Percentiles rank a stretch among this genome's conserved stretches.
Evolutionary conservation across 2,888 invertebrate species (phyloP).

Genomic region (Lithophane socia): DNA sequence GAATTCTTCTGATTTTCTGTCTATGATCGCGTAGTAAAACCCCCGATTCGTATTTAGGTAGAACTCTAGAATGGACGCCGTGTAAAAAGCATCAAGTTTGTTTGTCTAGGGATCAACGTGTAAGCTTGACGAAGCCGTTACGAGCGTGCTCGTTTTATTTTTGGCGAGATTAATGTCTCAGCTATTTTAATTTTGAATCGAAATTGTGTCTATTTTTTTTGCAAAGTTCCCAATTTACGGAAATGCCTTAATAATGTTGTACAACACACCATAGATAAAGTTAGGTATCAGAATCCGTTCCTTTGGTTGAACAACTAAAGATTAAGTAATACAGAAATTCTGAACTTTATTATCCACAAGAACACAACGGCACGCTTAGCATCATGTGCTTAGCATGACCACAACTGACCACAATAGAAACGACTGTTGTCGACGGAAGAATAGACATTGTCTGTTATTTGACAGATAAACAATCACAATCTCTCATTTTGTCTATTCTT

Average conservation of each 20-base stretch:
- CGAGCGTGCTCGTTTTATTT: slow-evolving; percentile 64
- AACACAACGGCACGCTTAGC: background rate
- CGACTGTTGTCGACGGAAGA: too few species aligned
- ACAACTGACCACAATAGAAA: background rate
- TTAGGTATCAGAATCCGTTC: background rate
- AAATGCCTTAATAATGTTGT: background rate
- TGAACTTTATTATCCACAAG: too few species aligned
- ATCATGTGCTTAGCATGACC: background rate
- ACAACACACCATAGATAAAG: background rate
- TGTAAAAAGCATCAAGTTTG: slow-evolving; percentile 44
- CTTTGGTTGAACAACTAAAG: background rate
- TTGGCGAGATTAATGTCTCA: slow-evolving; percentile 46
- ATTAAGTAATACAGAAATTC: too few species aligned
- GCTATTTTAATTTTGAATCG: slow-evolving; percentile 23
- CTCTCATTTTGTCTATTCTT: too few species aligned
- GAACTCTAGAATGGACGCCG: slow-evolving; percentile 11
- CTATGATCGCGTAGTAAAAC: background rate
- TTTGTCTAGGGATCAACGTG: slow-evolving; percentile 60
- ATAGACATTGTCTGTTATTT: too few species aligned
- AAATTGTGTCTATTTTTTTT: slow-evolving; percentile 12
- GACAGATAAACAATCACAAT: too few species aligned
- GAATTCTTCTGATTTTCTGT: background rate
- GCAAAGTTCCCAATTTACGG: background rate
- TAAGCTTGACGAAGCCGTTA: slow-evolving; percentile 55
- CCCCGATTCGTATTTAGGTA: background rate